Conservation (phyloP, 2,888 invertebrate genomes). For the Epinotia bilunana region DNA sequence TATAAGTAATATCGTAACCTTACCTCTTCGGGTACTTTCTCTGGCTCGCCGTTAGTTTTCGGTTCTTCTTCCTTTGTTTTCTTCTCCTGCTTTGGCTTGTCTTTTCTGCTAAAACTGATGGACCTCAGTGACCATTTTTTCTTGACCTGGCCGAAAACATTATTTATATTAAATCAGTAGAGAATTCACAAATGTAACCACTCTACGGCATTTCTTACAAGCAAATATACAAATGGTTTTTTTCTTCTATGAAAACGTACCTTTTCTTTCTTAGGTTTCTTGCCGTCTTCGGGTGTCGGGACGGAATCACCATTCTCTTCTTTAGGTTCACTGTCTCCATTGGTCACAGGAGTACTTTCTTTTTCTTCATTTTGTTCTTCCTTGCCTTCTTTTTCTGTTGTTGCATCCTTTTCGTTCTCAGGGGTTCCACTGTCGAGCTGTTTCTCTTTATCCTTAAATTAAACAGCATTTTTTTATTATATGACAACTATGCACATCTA, state of each 20-base stretch:
- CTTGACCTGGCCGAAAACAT: conserved; percentile 85
- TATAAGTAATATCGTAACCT: conserved; percentile 55
- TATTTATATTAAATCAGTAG: neutral
- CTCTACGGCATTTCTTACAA: neutral
- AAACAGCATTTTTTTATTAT: conserved; percentile 1
- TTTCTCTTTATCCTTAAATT: conserved; percentile 85
- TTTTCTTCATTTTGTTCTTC: conserved; percentile 66
- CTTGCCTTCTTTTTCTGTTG: conserved; percentile 86
- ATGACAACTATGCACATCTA: conserved; percentile 17
- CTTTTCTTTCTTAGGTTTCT: conserved; percentile 88
- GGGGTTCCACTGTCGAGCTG: conserved; percentile 82
- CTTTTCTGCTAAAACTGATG: conserved; percentile 94
- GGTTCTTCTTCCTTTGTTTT: conserved; percentile 85
- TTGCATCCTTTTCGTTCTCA: conserved; percentile 88
- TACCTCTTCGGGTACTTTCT: conserved; percentile 87
- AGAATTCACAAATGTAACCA: neutral
- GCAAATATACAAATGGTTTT: neutral
- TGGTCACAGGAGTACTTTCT: conserved; percentile 66
- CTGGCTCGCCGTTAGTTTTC: conserved; percentile 85
- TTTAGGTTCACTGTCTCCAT: conserved; percentile 76
- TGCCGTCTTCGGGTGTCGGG: conserved; percentile 76
- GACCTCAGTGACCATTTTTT: conserved; percentile 96
- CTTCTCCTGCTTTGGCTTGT: conserved; percentile 93
- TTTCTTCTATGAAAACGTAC: conserved; percentile 54
- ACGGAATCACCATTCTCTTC: conserved; percentile 72